Evolutionary conservation across 2,797 vertebrate genomes (phyloP), one percentile per base, ranked within the genome.

Genomic region (Spea hammondii): DNA sequence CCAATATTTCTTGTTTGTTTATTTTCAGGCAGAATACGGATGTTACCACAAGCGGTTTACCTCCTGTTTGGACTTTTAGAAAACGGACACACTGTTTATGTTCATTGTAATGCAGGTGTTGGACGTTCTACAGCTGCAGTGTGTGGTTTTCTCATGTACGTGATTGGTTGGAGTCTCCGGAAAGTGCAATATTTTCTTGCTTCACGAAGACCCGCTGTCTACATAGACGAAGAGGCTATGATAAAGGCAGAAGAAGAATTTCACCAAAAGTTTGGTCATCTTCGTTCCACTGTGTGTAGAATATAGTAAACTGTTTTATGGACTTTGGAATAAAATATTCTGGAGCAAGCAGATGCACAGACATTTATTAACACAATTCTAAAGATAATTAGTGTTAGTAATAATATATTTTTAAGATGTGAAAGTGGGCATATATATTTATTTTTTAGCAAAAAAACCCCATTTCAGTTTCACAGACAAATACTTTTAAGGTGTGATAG

Each of bases 31-130:
- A 94, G 97, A 10, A 89, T 93, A 67, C 91, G 92, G 89, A 96
- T 98, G 96, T 90, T 99, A 83, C 97, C 98, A 3, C 97, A 99
- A 86, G 98, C 97, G 0, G 98, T 98, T 0, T 95, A 91, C 84
- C 90, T 99, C 64, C 91, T 99, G 46, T 92, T 96, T 0, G 94
- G 95, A 0, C 94, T 99, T 4, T 89, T 99, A 78, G 93, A 96
- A 87, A 96, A 96, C 0, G 94, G 96, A 1, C 97, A 99, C 90
- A 94, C 88, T 0, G 95, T 99, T 60, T 99, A 99, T 0, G 94
- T 99, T 4, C 97, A 99, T 84, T 99, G 98, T 83, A 99, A 99
- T 0, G 98, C 98, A 0, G 97, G 97, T 0, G 97, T 98, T 5
- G 98, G 97, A 82, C 90, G 98, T 70, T 97, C 98, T 1, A 96